A percentile compares a stretch with the other conserved stretches of the same genome.
Conservation (phyloP, 2,113 vertebrate species). For the Rhynchomys soricoides region DNA sequence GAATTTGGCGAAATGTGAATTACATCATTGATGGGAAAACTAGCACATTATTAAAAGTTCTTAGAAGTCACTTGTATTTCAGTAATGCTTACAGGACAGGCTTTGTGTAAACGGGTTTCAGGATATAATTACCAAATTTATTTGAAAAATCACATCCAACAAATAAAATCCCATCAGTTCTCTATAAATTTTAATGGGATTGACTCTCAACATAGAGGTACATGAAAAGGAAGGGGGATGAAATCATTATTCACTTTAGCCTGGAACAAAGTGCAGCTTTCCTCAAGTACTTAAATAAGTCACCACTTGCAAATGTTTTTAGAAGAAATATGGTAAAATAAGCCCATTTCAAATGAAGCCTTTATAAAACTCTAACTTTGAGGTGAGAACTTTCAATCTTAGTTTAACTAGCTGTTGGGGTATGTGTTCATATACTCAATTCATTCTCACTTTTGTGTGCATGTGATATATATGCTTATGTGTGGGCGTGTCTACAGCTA, state of each 20-base stretch:
- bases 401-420: background rate
- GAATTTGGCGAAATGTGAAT: conserved; percentile 39
- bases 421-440: background rate
- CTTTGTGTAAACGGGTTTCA: conserved; percentile 56
- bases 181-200: background rate
- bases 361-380: background rate
- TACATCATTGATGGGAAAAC: conserved; percentile 43
- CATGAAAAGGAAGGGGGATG: conserved; percentile 5
- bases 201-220: background rate
- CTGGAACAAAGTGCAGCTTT: conserved; percentile 53
- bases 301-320: conserved; percentile 37
- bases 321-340: conserved; percentile 32
- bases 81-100: conserved; percentile 42
- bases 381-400: background rate
- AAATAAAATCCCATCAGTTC: conserved; percentile 42
- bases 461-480: background rate
- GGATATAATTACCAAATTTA: conserved; percentile 63
- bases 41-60: conserved; percentile 67
- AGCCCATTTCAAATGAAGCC: background rate
- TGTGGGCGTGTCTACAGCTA: too few species aligned
- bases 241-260: conserved; percentile 24
- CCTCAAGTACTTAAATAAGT: conserved; percentile 63
- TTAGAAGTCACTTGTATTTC: conserved; percentile 66
- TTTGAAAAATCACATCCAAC: conserved; percentile 66
- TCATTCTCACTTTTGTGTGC: background rate